Base-by-base conservation (phyloP, 2,113 vertebrate species). In the Rhegmatorhina hoffmannsi region DNA sequence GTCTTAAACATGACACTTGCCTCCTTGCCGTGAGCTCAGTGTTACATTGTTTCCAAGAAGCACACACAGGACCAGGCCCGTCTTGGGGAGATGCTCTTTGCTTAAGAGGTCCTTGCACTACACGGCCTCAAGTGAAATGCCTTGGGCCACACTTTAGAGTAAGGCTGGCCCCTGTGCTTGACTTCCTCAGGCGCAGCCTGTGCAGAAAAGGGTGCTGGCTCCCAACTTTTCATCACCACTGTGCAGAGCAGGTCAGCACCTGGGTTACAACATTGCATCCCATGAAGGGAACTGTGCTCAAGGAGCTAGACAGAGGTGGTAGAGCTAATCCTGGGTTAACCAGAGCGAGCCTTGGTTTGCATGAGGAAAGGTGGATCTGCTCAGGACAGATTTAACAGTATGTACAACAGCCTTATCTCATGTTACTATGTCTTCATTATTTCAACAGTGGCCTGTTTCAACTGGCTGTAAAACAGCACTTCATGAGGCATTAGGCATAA, bases 381-480 rank as follows among this genome's bases (percentile, higher is more conserved):
- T 89, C 50, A 55, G 72, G 31, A 68, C 64, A 86, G 68, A 81
- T 87, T 88, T 68, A 96, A 56, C 43, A 75, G 55, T 36, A 49
- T 13, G 52, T 47, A 87, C 50, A 90, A 69, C 56, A 93, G 75
- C 83, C 49, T 93, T 92, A 88, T 95, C 44, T 84, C 90, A 78
- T 38, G 23, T 72, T 94, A 87, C 49, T 67, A 18, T 29, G 52
- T 90, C 69, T 87, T 92, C 64, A 40, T 93, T 94, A 69, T 75
- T 97, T 90, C 79, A 91, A 28, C 44, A 60, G 34, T 82, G 80
- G 52, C 91, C 86, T 94, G 84, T 95, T 96, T 89, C 84, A 95
- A 74, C 81, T 31, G 84, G 89, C 87, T 94, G 49, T 75, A 60
- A 88, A 53, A 89, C 33, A 92, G 83, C 64, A 46, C 28, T 96